These are phyloP conservation scores for Chiridota heheva DNA, from an alignment of 35 echinoderm and acorn worm genomes.

Conservation along the genomic window DNA sequence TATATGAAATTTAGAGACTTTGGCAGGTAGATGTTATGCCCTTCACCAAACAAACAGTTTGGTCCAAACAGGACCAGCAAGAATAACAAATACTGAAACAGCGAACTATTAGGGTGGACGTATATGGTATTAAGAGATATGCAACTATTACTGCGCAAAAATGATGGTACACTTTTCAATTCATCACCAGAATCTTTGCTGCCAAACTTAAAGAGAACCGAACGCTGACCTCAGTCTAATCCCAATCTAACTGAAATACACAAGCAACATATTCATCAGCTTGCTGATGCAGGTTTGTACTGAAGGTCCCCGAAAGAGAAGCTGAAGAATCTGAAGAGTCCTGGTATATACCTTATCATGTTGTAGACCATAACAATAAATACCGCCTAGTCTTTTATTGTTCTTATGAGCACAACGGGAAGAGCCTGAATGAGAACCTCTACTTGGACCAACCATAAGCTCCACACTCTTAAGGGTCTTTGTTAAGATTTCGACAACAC, in stretches of 20 bases:
- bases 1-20: background rate
- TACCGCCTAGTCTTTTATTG: background rate
- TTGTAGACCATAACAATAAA: background rate
- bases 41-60: background rate
- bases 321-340: background rate
- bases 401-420: background rate
- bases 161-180: background rate
- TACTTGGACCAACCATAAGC: background rate
- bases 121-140: background rate
- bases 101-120: background rate
- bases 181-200: background rate
- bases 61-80: background rate
- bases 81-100: background rate
- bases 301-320: background rate
- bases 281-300: background rate
- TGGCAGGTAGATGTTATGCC: slow-evolving; percentile 8
- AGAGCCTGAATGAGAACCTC: background rate
- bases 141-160: background rate
- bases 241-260: background rate
- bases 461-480: background rate
- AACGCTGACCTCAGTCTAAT: background rate
- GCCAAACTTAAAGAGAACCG: background rate
- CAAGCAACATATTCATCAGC: background rate
- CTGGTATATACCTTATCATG: background rate
- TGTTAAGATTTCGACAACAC: background rate